A percentile compares a stretch with the other conserved stretches of the same genome.
Evolutionary conservation across 2,888 invertebrate genomes (phyloP).

Genomic region (Cerastis leucographa): DNA sequence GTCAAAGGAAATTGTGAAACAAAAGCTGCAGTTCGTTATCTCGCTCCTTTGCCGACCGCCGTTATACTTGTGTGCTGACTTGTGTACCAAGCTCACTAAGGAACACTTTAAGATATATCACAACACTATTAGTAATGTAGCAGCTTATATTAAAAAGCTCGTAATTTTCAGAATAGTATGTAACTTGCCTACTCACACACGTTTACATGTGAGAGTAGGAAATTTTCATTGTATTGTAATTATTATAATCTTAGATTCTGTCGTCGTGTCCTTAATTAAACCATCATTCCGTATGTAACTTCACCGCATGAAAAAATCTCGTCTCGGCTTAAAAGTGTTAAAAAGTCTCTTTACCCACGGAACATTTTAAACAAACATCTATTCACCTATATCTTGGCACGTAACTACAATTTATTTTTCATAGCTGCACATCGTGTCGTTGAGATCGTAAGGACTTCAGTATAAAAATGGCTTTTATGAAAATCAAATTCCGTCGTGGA

Average conservation of each 20-base stretch:
- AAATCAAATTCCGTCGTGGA: slow-evolving; percentile 69
- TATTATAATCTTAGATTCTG: not conserved
- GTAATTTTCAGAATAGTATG: not conserved
- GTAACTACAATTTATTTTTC: slow-evolving; percentile 33
- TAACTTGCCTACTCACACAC: too few species aligned
- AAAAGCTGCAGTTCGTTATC: slow-evolving; percentile 75
- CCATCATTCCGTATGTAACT: not conserved
- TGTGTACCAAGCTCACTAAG: slow-evolving; percentile 13
- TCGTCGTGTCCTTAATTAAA: not conserved
- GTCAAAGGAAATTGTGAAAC: slow-evolving; percentile 74
- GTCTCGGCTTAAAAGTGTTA: not conserved
- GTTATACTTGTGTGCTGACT: slow-evolving; percentile 17
- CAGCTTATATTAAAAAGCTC: not conserved
- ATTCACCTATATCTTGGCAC: slow-evolving; percentile 6
- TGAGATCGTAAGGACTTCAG: slow-evolving; percentile 51
- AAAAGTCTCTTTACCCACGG: not conserved
- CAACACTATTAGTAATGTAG: slow-evolving; percentile 9
- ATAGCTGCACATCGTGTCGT: slow-evolving; percentile 30
- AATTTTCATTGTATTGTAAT: not conserved
- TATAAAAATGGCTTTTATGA: slow-evolving; percentile 66
- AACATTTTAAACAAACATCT: slow-evolving; percentile 1
- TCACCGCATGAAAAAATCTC: not conserved
- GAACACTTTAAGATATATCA: slow-evolving; percentile 6
- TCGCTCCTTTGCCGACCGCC: slow-evolving; percentile 63
- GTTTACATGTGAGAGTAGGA: not conserved